Evolutionary conservation across 2,888 invertebrate species (phyloP).

Genomic region (Hedya salicella): DNA sequence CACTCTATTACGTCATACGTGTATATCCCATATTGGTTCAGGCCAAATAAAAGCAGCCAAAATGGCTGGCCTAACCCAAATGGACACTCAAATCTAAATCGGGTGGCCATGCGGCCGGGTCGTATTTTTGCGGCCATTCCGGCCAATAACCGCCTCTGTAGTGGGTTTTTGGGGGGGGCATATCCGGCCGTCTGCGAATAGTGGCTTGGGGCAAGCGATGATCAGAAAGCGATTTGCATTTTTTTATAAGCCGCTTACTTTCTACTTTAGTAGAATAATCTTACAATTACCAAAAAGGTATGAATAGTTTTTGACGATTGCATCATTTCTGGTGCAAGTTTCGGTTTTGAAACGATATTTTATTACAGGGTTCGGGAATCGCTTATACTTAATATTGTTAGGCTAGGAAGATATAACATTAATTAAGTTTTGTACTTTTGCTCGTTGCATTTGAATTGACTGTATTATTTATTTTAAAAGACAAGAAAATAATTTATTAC

Average conservation of each 20-base stretch:
- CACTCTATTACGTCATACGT: not conserved
- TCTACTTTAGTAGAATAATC: too few relatives aligned
- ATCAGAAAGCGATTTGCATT: conserved; percentile 4
- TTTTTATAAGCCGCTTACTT: not conserved
- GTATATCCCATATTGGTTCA: conserved; percentile 9
- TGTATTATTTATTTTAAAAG: too few relatives aligned
- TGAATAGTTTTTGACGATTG: too few relatives aligned
- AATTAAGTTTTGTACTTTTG: too few relatives aligned
- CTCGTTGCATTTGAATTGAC: too few relatives aligned
- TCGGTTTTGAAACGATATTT: too few relatives aligned
- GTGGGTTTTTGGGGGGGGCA: conserved; percentile 60
- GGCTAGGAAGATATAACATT: too few relatives aligned
- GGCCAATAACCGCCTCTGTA: conserved; percentile 65
- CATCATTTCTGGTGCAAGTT: too few relatives aligned
- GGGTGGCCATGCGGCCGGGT: conserved; percentile 61
- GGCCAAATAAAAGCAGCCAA: conserved; percentile 42
- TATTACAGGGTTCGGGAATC: too few relatives aligned
- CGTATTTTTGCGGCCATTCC: conserved; percentile 69
- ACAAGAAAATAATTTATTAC: too few relatives aligned
- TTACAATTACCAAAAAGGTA: too few relatives aligned
- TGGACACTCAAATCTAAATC: conserved; percentile 70
- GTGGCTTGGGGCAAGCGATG: not conserved
- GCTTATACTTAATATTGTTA: too few relatives aligned
- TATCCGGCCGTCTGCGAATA: conserved; percentile 52
- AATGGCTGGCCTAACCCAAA: conserved; percentile 55